A percentile compares a stretch with the other conserved stretches of the same genome.
Conservation (phyloP, 2,797 vertebrate genomes). For the Sardinella longiceps region DNA sequence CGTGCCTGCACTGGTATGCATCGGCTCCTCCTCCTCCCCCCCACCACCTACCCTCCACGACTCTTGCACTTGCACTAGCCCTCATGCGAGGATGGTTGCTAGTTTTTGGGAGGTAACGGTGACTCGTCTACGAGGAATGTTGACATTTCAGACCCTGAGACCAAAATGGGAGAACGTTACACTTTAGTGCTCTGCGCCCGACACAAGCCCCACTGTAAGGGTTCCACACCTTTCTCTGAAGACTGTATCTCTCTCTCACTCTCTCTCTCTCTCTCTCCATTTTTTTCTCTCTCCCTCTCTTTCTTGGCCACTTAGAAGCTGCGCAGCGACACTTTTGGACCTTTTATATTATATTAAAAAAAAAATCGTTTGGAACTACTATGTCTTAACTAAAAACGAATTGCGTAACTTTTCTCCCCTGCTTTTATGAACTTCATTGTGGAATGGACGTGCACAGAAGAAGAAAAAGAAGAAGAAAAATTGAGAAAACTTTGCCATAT, state of each 20-base stretch:
- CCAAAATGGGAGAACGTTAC: conserved; percentile 2
- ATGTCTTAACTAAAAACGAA: conserved; percentile 31
- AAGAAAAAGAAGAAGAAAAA: neutral
- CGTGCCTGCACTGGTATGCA: neutral
- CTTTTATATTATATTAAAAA: conserved; percentile 50
- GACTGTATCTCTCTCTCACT: conserved; percentile 33
- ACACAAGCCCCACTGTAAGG: neutral
- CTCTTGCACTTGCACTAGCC: neutral
- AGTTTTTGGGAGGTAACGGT: neutral
- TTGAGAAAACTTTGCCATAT: conserved; percentile 33
- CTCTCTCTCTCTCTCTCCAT: conserved; percentile 24
- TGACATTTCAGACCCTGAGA: neutral
- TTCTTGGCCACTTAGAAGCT: conserved; percentile 44
- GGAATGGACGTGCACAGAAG: conserved; percentile 43
- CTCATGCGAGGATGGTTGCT: neutral
- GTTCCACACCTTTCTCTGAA: conserved; percentile 5
- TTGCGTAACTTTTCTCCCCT: conserved; percentile 37
- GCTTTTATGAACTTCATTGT: conserved; percentile 31
- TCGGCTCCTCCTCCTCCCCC: neutral
- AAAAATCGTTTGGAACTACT: conserved; percentile 29
- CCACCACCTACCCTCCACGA: neutral
- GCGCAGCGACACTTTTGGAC: conserved; percentile 54
- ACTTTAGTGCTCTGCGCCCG: neutral
- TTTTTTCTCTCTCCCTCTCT: neutral
- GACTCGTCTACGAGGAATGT: conserved; percentile 2